Conservation (phyloP, 2,888 invertebrate species). For the Athetis lepigone region DNA sequence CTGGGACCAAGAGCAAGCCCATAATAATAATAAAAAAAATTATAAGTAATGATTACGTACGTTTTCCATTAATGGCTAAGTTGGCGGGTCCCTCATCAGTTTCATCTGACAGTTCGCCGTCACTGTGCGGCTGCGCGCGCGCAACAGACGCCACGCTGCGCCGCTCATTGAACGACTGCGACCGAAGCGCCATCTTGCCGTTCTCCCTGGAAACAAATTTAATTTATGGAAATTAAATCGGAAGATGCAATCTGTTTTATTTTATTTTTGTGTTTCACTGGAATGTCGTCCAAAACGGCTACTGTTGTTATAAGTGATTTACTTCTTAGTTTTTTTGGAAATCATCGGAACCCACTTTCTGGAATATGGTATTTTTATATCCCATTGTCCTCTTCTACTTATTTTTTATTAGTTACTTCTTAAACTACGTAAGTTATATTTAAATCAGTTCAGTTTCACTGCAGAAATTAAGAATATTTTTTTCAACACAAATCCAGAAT, state of each 20-base stretch:
- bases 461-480: neutral
- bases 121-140: conserved; percentile 88
- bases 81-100: conserved; percentile 80
- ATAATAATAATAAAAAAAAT: too few species aligned
- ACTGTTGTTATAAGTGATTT: conserved; percentile 50
- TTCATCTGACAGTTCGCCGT: conserved; percentile 86
- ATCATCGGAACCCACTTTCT: conserved; percentile 39
- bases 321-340: conserved; percentile 17
- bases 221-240: conserved; percentile 65
- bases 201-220: conserved; percentile 82
- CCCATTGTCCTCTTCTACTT: too few species aligned
- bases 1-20: too few species aligned
- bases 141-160: conserved; percentile 77
- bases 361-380: neutral
- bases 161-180: conserved; percentile 88
- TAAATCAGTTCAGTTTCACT: neutral
- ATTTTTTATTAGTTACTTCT: too few species aligned
- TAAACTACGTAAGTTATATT: neutral
- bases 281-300: conserved; percentile 57
- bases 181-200: conserved; percentile 88
- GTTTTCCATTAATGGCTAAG: conserved; percentile 79
- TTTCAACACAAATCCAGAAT: neutral
- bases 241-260: conserved; percentile 61
- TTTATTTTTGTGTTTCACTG: conserved; percentile 55
- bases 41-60: conserved; percentile 64